Percentiles rank a stretch among this genome's conserved stretches.
Conservation (phyloP, 2,797 vertebrate species). For the Buphagus erythrorhynchus region DNA sequence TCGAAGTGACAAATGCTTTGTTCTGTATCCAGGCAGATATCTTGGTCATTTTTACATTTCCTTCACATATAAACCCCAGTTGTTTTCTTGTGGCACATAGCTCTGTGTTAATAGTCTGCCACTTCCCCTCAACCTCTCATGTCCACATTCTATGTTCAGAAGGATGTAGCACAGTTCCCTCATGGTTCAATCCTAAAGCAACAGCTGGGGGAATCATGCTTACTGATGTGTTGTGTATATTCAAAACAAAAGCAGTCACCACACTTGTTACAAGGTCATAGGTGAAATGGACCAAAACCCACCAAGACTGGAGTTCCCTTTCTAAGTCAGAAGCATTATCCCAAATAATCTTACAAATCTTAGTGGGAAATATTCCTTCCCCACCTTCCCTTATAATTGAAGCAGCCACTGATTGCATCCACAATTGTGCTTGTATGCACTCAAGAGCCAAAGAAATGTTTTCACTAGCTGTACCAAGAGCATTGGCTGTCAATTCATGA, state of each 20-base stretch:
- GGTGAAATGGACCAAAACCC: background rate
- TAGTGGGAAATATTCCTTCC: background rate
- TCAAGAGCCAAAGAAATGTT: background rate
- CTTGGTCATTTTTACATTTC: background rate
- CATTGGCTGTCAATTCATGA: background rate
- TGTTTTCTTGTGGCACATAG: background rate
- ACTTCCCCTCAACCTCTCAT: background rate
- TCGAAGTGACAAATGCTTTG: background rate
- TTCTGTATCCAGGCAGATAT: background rate
- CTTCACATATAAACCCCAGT: background rate
- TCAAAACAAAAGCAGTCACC: background rate
- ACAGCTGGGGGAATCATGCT: background rate
- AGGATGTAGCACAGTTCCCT: background rate
- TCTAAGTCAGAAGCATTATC: background rate
- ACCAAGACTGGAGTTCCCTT: background rate
- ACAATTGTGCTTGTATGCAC: background rate
- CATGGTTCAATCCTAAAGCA: background rate
- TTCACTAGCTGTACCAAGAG: background rate
- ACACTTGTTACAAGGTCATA: background rate
- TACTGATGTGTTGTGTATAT: background rate
- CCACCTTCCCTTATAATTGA: background rate
- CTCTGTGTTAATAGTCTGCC: background rate
- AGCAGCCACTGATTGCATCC: too few relatives aligned
- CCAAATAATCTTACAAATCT: background rate
- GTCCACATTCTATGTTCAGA: background rate